Base-by-base conservation (phyloP, 2,113 vertebrate species). In the Prolemur simus region DNA sequence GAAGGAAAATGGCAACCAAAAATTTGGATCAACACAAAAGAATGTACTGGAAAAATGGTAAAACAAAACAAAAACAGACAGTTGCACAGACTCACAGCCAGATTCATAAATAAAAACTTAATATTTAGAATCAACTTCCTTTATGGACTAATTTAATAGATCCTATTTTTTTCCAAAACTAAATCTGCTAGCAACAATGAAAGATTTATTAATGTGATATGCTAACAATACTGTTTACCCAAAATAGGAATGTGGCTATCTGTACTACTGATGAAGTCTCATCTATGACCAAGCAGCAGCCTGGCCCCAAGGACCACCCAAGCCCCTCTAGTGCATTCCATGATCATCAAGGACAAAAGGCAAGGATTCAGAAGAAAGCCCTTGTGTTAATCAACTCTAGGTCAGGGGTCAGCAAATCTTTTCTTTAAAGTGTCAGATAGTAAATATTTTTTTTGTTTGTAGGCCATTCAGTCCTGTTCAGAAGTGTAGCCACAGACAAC, bases 11-110 rank as follows among this genome's bases (percentile, higher is more conserved):
- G 66, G 69, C 49, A 69, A 86, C 20, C 66, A 84, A 60, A 86
- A 92, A 71, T 69, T 85, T 66, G 78, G 66, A 90, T 64, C 71
- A 74, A 78, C 29, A 90, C 66, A 95, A 84, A 94, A 82, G 20
- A 90, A 83, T 69, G 37, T 32, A 47, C 17, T 56, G 5, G 82
- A 52, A 69, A 95, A 90, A 63, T 13, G 34, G 47, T 27, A 77
- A 76, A 63, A 71, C 5, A 87, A 87, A 76, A 80, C 42, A 86
- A 86, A 96, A 93, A 17, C 1, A 92, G 34, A 17, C 2, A 92
- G 39, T 27, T 89, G 32, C 45, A 96, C 3, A 68, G 42, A 86
- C 15, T 81, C 13, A 71, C 12, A 74, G 69, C 12, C 9, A 92
- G 63, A 93, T 68, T 69, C 37, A 84, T 60, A 90, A 93, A 76